Evolutionary conservation across 2,113 vertebrate species (phyloP).

Genomic region (Sinocyclocheilus maitianheensis): DNA sequence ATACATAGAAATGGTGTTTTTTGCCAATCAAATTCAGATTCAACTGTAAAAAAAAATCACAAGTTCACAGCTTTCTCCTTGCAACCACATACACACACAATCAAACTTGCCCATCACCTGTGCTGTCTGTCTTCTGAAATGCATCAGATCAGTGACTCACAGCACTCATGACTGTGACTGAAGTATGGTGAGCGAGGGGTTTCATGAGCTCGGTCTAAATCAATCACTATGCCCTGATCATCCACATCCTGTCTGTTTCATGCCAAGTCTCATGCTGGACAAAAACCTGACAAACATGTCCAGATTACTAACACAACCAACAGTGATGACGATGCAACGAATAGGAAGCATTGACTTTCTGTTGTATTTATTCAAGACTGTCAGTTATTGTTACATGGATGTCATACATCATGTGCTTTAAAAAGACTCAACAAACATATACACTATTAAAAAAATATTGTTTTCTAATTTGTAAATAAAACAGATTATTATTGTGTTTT

Average conservation of each 20-base stretch:
- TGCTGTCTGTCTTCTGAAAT: constrained; percentile 1
- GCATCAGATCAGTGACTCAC: constrained; percentile 13
- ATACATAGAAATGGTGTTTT: neutral
- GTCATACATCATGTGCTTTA: too few relatives aligned
- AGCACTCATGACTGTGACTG: neutral
- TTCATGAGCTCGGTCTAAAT: constrained; percentile 17
- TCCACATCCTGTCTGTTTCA: constrained; percentile 38
- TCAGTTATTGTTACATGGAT: neutral
- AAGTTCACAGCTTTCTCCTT: neutral
- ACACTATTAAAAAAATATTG: too few relatives aligned
- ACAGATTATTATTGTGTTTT: too few relatives aligned
- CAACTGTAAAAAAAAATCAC: too few relatives aligned
- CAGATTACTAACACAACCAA: neutral
- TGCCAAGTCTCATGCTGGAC: constrained; percentile 1
- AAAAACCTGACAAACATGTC: constrained; percentile 19
- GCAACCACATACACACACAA: neutral
- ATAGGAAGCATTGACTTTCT: neutral
- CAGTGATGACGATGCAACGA: neutral
- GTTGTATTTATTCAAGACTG: neutral
- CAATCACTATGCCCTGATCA: constrained; percentile 33
- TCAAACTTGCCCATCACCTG: neutral
- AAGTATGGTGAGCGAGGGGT: neutral
- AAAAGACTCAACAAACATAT: too few relatives aligned
- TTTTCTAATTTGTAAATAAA: too few relatives aligned
- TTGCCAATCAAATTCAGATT: too few relatives aligned